Percentiles rank a stretch among this genome's conserved stretches.
These are phyloP conservation scores for Pammene fasciana DNA, from an alignment of 2,888 invertebrate genomes.

Conservation along the genomic window DNA sequence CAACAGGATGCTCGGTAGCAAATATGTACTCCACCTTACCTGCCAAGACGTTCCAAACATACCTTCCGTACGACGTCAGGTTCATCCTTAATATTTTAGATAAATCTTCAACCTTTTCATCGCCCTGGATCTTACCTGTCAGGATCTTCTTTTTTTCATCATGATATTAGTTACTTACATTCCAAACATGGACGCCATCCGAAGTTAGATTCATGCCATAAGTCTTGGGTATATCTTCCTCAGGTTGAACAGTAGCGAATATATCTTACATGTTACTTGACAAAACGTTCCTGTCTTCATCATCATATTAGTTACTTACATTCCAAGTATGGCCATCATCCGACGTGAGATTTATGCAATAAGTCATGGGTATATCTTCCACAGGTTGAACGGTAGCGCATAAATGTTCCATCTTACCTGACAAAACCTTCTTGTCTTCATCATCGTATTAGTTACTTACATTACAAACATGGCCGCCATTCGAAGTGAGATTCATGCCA, in stretches of 20 bases:
- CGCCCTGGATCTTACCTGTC: background rate
- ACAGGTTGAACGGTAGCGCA: conserved; percentile 15
- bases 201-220: conserved; percentile 50
- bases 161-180: conserved; percentile 54
- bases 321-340: conserved; percentile 53
- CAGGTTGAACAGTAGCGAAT: conserved; percentile 14
- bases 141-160: conserved; percentile 9
- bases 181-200: conserved; percentile 52
- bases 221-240: conserved; percentile 41
- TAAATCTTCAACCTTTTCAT: conserved; percentile 45
- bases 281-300: conserved; percentile 12
- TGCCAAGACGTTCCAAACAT: conserved; percentile 13
- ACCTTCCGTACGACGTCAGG: too few species aligned
- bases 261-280: conserved; percentile 19
- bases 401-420: conserved; percentile 24
- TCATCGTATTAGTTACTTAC: conserved; percentile 46
- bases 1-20: conserved; percentile 15
- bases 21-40: conserved; percentile 23
- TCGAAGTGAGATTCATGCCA: conserved; percentile 49
- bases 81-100: too few species aligned
- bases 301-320: conserved; percentile 46
- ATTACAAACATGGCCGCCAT: conserved; percentile 53
- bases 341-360: conserved; percentile 49
- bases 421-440: conserved; percentile 16
- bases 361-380: conserved; percentile 43